Evolutionary conservation across 2,113 vertebrate genomes (phyloP), one percentile per base, ranked within the genome.

Genomic region (Sorex araneus): DNA sequence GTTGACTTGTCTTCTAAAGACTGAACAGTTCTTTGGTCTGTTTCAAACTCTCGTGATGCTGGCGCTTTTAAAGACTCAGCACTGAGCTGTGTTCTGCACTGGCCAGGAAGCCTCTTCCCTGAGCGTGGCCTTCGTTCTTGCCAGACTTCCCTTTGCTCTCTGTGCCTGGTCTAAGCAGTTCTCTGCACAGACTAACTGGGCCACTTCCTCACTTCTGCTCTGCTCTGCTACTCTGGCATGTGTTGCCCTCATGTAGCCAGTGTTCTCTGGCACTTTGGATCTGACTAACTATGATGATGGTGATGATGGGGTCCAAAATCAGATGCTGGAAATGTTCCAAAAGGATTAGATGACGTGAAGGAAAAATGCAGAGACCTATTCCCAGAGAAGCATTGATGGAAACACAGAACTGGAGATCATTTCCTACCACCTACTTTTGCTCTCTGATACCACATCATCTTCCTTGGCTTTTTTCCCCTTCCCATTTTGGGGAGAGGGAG

Each of bases 301-400:
- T 54, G 54, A 54, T 54, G 54, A 54, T 54, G 54, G 54, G 95
- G 98, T 98, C 80, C 91, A 98, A 96, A 98, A 98, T 1, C 98
- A 98, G 4, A 98, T 98, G 47, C 97, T 99, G 90, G 98, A 98
- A 21, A 98, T 98, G 25, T 98, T 98, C 57, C 98, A 98, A 94
- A 98, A 97, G 98, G 99, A 92, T 98, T 98, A 94, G 98, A 98
- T 96, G 98, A 97, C 97, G 98, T 98, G 96, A 98, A 98, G 98
- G 98, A 98, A 95, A 94, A 96, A 88, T 98, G 98, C 94, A 97
- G 98, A 94, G 98, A 98, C 92, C 95, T 98, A 32, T 98, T 97
- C 3, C 97, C 98, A 0, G 98, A 98, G 95, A 98, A 98, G 97
- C 98, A 98, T 97, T 98, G 98, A 98, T 98, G 97, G 79, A 57